Base-by-base conservation (phyloP, 2,797 vertebrate genomes). In the Clamator glandarius region DNA sequence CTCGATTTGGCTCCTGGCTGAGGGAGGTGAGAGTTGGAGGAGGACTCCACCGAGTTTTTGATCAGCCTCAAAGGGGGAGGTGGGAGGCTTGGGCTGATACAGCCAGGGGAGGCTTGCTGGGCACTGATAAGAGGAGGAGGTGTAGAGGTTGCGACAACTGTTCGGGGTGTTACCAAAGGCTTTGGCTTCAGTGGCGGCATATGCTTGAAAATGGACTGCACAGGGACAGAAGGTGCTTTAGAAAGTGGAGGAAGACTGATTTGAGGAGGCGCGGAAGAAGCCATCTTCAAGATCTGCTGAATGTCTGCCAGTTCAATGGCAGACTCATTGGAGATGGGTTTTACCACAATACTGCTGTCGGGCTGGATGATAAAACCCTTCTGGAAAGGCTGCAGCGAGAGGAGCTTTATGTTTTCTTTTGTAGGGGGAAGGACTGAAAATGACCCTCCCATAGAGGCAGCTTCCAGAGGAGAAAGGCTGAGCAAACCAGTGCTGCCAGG, bases 211-310 rank as follows among this genome's bases (percentile, higher is more conserved):
- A 97, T 97, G 0, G 98, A 97, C 96, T 98, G 98, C 72, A 98
- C 95, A 0, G 97, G 97, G 70, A 96, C 96, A 96, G 96, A 97
- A 57, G 97, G 96, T 89, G 98, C 98, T 98, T 99, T 98, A 90
- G 98, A 96, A 80, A 97, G 98, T 2, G 98, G 97, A 0, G 99
- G 99, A 95, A 99, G 98, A 96, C 97, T 98, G 95, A 98, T 98
- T 33, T 99, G 99, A 67, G 98, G 98, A 15, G 98, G 98, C 4
- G 98, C 98, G 0, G 99, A 98, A 11, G 99, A 95, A 15, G 99
- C 98, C 98, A 99, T 99, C 92, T 99, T 99, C 89, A 99, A 98
- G 95, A 99, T 99, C 98, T 99, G 99, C 97, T 99, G 99, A 96
- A 99, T 99, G 95, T 99, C 99, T 0, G 99, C 99, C 89, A 99